These are phyloP conservation scores for Microctenopoma lineatum DNA, from an alignment of 2,797 vertebrate genomes.

Conservation along the genomic window DNA sequence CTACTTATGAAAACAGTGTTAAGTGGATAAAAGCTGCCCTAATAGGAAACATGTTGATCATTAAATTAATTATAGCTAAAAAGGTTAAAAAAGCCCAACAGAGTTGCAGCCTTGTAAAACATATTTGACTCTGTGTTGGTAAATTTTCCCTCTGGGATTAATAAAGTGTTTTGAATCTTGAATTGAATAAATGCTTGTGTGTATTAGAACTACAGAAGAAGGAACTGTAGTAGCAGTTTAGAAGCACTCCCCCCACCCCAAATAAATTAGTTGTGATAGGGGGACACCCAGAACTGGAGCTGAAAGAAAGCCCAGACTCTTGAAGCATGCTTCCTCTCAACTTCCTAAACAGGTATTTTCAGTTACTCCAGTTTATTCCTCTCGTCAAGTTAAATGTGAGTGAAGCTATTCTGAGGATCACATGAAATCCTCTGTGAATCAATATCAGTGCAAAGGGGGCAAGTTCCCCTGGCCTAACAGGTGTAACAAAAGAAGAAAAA, in stretches of 20 bases:
- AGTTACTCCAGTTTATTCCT: not conserved
- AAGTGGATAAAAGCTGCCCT: not conserved
- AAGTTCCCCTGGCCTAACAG: not conserved
- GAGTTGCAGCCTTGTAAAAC: not conserved
- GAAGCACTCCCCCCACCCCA: too few species aligned
- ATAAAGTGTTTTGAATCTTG: too few species aligned
- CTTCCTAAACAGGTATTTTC: not conserved
- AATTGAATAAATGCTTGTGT: not conserved
- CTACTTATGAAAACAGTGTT: not conserved
- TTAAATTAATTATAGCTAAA: not conserved
- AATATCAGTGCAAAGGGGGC: not conserved
- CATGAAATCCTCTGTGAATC: not conserved
- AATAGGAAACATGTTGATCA: not conserved
- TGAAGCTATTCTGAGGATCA: not conserved
- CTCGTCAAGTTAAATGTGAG: not conserved
- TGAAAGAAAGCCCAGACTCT: conserved; percentile 11
- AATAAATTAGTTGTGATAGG: not conserved
- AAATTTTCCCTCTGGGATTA: too few species aligned
- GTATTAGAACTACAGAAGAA: not conserved
- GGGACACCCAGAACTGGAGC: not conserved
- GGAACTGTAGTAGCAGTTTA: not conserved
- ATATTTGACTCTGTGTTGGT: not conserved
- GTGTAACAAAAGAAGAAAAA: not conserved
- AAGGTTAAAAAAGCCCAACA: not conserved
- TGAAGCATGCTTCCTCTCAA: not conserved